Evolutionary conservation across 1,140 invertebrate species (phyloP).

Genomic region (Nephila pilipes): DNA sequence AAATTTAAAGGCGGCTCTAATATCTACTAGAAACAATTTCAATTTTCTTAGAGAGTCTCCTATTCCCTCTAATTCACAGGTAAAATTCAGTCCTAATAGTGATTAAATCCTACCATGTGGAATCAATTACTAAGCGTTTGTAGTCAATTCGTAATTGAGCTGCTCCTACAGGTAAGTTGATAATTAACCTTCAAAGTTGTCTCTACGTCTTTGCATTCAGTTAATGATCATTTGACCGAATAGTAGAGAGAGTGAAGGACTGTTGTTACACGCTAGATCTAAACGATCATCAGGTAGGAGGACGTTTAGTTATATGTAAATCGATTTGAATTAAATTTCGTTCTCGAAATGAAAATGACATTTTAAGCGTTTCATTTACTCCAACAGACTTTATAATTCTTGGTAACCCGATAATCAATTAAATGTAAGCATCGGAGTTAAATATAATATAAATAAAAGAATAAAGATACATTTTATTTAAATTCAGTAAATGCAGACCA

Average conservation of each 20-base stretch:
- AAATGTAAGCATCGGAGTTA: too few relatives aligned
- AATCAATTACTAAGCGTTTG: neutral
- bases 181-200: slow-evolving; percentile 1
- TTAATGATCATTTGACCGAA: neutral
- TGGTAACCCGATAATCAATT: too few relatives aligned
- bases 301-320: neutral
- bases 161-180: neutral
- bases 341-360: neutral
- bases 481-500: too few relatives aligned
- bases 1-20: too few relatives aligned
- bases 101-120: neutral
- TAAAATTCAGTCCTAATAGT: neutral
- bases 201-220: neutral
- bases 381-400: too few relatives aligned
- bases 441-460: too few relatives aligned
- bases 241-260: neutral
- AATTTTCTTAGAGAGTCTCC: too few relatives aligned
- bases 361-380: too few relatives aligned
- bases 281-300: neutral
- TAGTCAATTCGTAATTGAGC: neutral
- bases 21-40: too few relatives aligned
- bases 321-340: neutral
- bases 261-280: neutral
- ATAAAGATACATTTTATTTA: too few relatives aligned
- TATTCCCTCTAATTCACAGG: neutral